phyloP scores from a whole-genome alignment of 2,888 invertebrate genomes.

The Campopleginae sp. region DNA sequence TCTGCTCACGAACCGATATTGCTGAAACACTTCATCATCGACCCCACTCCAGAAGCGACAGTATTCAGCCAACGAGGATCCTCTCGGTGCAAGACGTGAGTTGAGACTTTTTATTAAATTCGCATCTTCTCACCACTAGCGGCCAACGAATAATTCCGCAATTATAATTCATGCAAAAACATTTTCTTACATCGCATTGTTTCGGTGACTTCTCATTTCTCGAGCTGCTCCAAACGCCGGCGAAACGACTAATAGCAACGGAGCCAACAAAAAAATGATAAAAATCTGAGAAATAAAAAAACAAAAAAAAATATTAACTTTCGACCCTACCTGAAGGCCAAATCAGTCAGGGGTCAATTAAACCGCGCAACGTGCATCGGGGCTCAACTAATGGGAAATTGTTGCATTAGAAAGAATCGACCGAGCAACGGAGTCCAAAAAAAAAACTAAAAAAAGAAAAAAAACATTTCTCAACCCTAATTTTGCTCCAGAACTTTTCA shows the following conservation, averaged over 20 bases:
- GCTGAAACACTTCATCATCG: conserved; percentile 80
- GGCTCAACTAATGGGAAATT: not conserved
- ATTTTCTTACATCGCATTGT: not conserved
- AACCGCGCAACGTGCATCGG: no score
- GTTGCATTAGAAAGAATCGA: not conserved
- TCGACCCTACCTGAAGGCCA: no score
- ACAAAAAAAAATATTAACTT: no score
- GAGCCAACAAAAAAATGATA: no score
- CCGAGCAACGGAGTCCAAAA: no score
- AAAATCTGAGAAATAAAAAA: no score
- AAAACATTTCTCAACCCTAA: no score
- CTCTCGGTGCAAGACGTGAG: conserved; percentile 83
- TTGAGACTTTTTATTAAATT: conserved; percentile 45
- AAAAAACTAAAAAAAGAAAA: no score
- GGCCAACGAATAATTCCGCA: not conserved
- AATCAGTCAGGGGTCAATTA: no score
- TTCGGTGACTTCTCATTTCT: not conserved
- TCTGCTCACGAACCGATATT: conserved; percentile 79
- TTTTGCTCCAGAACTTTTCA: no score
- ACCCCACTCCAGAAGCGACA: conserved; percentile 78
- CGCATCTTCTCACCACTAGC: not conserved
- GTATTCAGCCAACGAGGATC: conserved; percentile 79
- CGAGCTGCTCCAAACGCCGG: not conserved
- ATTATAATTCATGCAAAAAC: not conserved
- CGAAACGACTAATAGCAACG: no score